These are phyloP conservation scores for Hippocampus abdominalis DNA, from an alignment of 2,113 vertebrate species.

Conservation along the genomic window DNA sequence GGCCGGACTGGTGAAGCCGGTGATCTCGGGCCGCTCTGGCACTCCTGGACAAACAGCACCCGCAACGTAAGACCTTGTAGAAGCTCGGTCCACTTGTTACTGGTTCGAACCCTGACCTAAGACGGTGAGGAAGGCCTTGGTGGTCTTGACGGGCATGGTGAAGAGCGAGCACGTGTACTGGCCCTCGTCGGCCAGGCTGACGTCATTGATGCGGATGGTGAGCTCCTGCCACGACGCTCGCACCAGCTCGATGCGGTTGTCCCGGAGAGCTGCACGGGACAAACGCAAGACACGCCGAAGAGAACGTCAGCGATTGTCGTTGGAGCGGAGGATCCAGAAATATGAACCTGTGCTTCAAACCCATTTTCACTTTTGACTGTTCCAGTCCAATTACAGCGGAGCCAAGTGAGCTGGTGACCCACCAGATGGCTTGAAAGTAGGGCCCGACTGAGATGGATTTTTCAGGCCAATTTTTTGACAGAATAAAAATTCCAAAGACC, in stretches of 20 bases:
- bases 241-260: slow-evolving; percentile 95
- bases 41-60: slow-evolving; percentile 75
- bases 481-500: too few species aligned
- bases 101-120: slow-evolving; percentile 77
- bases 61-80: background rate
- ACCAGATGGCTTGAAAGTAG: too few species aligned
- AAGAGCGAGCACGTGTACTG: slow-evolving; percentile 98
- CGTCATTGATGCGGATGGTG: slow-evolving; percentile 90
- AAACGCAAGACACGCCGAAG: background rate
- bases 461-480: too few species aligned
- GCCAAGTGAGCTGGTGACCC: too few species aligned
- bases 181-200: slow-evolving; percentile 91
- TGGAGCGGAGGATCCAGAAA: slow-evolving; percentile 9
- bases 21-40: slow-evolving; percentile 90
- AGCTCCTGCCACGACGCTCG: slow-evolving; percentile 91
- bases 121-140: slow-evolving; percentile 95
- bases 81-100: background rate
- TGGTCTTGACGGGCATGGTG: slow-evolving; percentile 98
- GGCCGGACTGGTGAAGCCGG: slow-evolving; percentile 88
- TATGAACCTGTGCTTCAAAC: background rate
- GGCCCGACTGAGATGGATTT: too few species aligned
- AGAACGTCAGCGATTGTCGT: background rate
- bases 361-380: too few species aligned
- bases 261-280: slow-evolving; percentile 81
- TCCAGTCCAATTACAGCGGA: too few species aligned